Evolutionary conservation across 1,140 invertebrate species (phyloP).

Genomic region (Pseudomyrmex gracilis): DNA sequence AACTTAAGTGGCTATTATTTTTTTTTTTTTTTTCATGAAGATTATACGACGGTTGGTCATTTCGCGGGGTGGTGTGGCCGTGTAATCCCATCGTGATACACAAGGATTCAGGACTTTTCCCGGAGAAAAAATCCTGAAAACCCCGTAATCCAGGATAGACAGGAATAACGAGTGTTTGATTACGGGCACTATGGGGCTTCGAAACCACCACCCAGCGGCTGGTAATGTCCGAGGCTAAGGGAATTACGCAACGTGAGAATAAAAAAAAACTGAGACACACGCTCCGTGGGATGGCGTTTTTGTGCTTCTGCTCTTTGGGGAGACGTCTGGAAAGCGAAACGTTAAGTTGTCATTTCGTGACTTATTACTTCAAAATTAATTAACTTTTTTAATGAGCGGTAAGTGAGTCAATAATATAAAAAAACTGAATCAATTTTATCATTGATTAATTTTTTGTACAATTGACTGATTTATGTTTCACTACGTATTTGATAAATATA

Average conservation of each 20-base stretch:
- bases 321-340: slow-evolving; percentile 15
- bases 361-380: slow-evolving; percentile 36
- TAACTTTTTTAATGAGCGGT: neutral
- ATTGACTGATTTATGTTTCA: neutral
- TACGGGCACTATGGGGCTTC: slow-evolving; percentile 76
- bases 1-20: slow-evolving; percentile 62
- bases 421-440: neutral
- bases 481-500: neutral
- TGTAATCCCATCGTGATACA: slow-evolving; percentile 82
- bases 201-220: slow-evolving; percentile 76
- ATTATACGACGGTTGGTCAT: slow-evolving; percentile 80
- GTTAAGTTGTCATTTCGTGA: slow-evolving; percentile 2
- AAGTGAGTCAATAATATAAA: neutral
- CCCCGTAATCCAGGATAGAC: slow-evolving; percentile 82
- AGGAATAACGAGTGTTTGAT: slow-evolving; percentile 85
- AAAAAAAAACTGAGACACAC: slow-evolving; percentile 77
- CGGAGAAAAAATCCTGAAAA: slow-evolving; percentile 77
- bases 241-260: slow-evolving; percentile 71
- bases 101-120: slow-evolving; percentile 78
- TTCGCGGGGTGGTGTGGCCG: slow-evolving; percentile 72
- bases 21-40: slow-evolving; percentile 67
- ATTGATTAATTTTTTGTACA: neutral
- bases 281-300: slow-evolving; percentile 71
- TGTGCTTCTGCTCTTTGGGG: slow-evolving; percentile 59
- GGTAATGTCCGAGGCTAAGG: slow-evolving; percentile 63